These are phyloP conservation scores for Melanotaenia parkinsoni DNA, from an alignment of 2,797 vertebrate genomes.

Conservation along the genomic window DNA sequence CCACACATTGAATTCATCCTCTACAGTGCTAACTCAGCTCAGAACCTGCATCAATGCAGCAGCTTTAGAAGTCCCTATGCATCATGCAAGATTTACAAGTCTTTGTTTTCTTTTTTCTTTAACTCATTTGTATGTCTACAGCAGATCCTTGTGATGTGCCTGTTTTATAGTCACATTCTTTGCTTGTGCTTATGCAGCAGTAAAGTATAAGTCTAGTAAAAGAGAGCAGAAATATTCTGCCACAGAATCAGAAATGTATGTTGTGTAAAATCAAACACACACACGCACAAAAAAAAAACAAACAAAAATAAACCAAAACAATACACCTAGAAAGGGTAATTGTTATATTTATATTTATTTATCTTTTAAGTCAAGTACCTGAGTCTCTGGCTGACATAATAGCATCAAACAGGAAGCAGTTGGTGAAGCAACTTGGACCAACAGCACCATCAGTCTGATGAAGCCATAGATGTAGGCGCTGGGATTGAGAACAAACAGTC, in stretches of 20 bases:
- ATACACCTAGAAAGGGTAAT: constrained; percentile 1
- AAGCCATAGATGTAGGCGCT: constrained; percentile 88
- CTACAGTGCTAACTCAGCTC: background rate
- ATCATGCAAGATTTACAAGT: background rate
- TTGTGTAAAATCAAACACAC: constrained; percentile 5
- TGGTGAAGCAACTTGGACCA: constrained; percentile 81
- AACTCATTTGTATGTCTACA: constrained; percentile 16
- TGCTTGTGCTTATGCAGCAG: background rate
- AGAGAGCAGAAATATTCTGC: constrained; percentile 1
- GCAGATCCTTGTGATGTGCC: constrained; percentile 11
- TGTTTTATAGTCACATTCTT: background rate
- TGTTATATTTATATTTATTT: background rate
- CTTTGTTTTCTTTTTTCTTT: background rate
- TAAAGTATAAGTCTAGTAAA: background rate
- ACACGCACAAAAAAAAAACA: background rate
- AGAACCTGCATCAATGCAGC: constrained; percentile 4
- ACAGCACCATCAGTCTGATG: constrained; percentile 83
- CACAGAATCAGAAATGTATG: background rate
- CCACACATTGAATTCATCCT: background rate
- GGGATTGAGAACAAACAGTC: constrained; percentile 65
- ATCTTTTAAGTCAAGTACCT: constrained; percentile 76
- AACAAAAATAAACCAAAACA: background rate
- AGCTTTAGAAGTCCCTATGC: background rate
- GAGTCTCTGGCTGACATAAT: constrained; percentile 91
- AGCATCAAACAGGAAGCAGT: constrained; percentile 89